Conservation (phyloP, 1,140 invertebrate species). For the Metopolophium dirhodum region DNA sequence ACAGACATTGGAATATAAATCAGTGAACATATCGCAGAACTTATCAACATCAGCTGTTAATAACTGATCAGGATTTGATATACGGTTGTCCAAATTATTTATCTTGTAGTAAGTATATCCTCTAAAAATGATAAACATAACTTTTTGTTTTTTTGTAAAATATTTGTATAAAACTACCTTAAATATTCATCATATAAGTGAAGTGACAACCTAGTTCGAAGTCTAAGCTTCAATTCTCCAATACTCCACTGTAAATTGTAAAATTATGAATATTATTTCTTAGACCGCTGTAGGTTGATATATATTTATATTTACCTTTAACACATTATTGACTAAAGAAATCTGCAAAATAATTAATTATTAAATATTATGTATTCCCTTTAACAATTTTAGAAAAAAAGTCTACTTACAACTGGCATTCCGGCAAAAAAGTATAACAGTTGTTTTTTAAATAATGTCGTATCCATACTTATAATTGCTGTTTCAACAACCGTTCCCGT, state of each 20-base stretch:
- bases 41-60: constrained; percentile 96
- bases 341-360: constrained; percentile 68
- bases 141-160: not conserved
- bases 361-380: not conserved
- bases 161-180: constrained; percentile 72
- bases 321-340: constrained; percentile 88
- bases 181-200: constrained; percentile 91
- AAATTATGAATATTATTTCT: constrained; percentile 1
- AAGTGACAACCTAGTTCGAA: constrained; percentile 86
- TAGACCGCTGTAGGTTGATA: not conserved
- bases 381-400: not conserved
- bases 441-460: constrained; percentile 75
- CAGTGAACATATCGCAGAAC: constrained; percentile 93
- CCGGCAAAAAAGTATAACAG: constrained; percentile 79
- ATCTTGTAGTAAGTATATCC: constrained; percentile 98
- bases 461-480: constrained; percentile 91
- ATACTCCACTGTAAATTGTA: constrained; percentile 76
- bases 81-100: constrained; percentile 91
- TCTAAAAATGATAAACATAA: constrained; percentile 66
- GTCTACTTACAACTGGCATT: constrained; percentile 79
- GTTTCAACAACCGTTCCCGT: constrained; percentile 92
- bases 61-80: constrained; percentile 93
- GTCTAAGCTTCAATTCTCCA: constrained; percentile 88
- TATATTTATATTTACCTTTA: constrained; percentile 71
- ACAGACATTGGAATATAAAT: constrained; percentile 96